These are phyloP conservation scores for Trichogramma pretiosum DNA, from an alignment of 1,140 invertebrate species.

Conservation along the genomic window DNA sequence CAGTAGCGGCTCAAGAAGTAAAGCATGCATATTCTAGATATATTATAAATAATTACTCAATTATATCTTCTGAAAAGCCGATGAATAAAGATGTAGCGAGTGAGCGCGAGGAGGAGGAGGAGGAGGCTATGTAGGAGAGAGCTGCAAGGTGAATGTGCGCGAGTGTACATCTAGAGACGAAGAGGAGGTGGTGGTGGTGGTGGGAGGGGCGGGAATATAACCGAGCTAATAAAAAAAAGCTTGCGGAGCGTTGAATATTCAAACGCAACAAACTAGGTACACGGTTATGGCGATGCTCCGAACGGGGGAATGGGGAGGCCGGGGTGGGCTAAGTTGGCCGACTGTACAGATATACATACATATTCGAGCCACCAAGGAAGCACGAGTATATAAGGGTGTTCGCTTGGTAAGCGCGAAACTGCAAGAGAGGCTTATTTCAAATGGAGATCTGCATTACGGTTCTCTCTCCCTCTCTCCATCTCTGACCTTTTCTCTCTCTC, in stretches of 20 bases:
- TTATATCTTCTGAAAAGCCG: constrained; percentile 48
- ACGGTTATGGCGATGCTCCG: constrained; percentile 27
- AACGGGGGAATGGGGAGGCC: constrained; percentile 12
- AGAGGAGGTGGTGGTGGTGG: constrained; percentile 24
- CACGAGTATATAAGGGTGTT: constrained; percentile 8
- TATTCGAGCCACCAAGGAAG: constrained; percentile 25
- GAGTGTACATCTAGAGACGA: no score
- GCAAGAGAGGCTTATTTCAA: constrained; percentile 41
- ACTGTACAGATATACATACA: no score
- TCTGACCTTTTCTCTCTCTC: no score
- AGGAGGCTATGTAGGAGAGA: constrained; percentile 16
- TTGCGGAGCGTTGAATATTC: constrained; percentile 44
- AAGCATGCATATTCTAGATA: constrained; percentile 49
- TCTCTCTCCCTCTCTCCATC: constrained; percentile 37
- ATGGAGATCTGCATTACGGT: constrained; percentile 46
- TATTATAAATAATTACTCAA: constrained; percentile 50
- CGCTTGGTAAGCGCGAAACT: constrained; percentile 16
- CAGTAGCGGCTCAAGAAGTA: constrained; percentile 32
- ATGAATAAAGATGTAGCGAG: constrained; percentile 45
- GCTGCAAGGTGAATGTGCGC: constrained; percentile 28
- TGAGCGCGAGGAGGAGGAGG: constrained; percentile 31
- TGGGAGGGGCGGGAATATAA: constrained; percentile 7
- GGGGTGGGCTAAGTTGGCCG: no score
- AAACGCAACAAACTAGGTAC: constrained; percentile 47
- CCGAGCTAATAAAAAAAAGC: constrained; percentile 43